phyloP scores from a whole-genome alignment of 30 jellyfish, hydroid and myxozoan genomes.

The Aurelia aurita region DNA sequence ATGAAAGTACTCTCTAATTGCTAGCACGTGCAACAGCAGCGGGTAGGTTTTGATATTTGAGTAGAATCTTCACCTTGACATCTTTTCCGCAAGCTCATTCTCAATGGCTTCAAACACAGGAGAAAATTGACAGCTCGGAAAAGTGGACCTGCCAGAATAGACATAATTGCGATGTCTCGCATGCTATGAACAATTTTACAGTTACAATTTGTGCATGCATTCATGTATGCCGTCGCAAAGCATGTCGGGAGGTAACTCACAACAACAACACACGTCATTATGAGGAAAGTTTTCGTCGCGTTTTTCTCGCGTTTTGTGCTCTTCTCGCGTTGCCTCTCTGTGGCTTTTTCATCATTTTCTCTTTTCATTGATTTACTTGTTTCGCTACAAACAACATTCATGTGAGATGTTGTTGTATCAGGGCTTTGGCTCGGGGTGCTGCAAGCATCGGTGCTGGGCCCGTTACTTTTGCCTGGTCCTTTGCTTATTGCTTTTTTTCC shows the following conservation, averaged over 20 bases:
- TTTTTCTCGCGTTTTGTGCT: constrained; percentile 6
- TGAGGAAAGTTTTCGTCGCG: constrained; percentile 41
- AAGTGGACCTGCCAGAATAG: constrained; percentile 35
- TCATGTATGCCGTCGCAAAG: constrained; percentile 39
- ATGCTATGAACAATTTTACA: constrained; percentile 24
- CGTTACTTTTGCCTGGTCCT: not conserved
- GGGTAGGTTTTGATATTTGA: not conserved
- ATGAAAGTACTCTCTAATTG: too few relatives aligned
- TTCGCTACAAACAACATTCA: not conserved
- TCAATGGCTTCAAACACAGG: constrained; percentile 26
- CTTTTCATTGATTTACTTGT: not conserved
- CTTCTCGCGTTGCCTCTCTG: not conserved
- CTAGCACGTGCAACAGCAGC: too few relatives aligned
- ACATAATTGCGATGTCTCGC: constrained; percentile 35
- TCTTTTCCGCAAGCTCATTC: constrained; percentile 4
- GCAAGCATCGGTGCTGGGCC: constrained; percentile 3
- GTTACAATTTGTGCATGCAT: constrained; percentile 26
- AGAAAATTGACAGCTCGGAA: constrained; percentile 22
- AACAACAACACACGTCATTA: constrained; percentile 21
- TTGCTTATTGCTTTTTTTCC: not conserved
- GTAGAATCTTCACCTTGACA: not conserved
- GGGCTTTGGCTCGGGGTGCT: constrained; percentile 1
- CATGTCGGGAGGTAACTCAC: constrained; percentile 32
- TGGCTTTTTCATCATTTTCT: constrained; percentile 1
- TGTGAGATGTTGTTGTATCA: too few relatives aligned